Base-by-base conservation (phyloP, 2,888 invertebrate species). In the Agrypnus murinus region DNA sequence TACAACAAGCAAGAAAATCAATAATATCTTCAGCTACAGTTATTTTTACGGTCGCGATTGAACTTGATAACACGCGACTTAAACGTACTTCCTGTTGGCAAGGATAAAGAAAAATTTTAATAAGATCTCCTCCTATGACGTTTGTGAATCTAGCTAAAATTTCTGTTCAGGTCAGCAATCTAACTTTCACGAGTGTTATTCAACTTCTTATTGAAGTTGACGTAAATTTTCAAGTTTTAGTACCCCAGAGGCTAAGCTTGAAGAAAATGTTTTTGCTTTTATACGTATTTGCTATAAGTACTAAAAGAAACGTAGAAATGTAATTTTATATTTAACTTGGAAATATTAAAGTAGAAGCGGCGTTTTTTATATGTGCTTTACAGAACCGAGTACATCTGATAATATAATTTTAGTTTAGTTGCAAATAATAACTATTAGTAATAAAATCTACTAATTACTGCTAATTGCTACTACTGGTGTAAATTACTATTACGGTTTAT, bases 1-100 rank as follows among this genome's bases (percentile, higher is more conserved):
- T 65, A 15, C n/a, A 43, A 63, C 6, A 57, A 36, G 45, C 6
- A 62, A 19, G 19, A 4, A 46, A 65, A 65, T 58, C 65, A 65
- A 65, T 65, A 65, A 19, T 5, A 12, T 19, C 25, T 15, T 10
- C 58, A 2, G 12, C 15, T 12, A 58, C 3, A 25, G 25, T 25
- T 25, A 9, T 58, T 17, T 58, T 58, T 45, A 60, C 9, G 32
- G 10, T 17, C 31, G 14, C 8, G 32, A 60, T 45, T 32, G 60
- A 60, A 46, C 15, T 43, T 31, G 34, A 31, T 10, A 12, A 3
- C 25, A 25, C 5, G 25, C 7, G 7, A 40, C 40, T 40, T 6
- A 40, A 40, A 10, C 40, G 25, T 25, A 4, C 40, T 12, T 3
- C 40, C 40, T 6, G n/a, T n/a, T 40, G 2, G 7, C 40, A 12